Conservation (phyloP, 1,140 invertebrate genomes). For the Leptoteleia sp. region DNA sequence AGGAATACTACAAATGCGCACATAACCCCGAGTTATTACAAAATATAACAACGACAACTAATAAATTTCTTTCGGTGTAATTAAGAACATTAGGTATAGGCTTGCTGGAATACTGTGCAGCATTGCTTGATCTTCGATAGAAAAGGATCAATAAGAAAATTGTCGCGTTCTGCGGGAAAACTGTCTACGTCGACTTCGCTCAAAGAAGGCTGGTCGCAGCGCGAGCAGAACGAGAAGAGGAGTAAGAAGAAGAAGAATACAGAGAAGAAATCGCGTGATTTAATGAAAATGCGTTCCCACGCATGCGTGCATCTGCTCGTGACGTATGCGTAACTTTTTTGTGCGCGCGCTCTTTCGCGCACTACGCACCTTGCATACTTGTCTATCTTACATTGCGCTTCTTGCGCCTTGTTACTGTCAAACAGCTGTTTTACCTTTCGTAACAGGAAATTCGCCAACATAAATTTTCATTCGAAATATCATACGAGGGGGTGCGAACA, state of each 20-base stretch:
- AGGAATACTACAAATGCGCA: no score
- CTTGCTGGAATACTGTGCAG: no score
- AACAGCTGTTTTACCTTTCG: conserved; percentile 57
- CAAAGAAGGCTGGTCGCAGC: conserved; percentile 5
- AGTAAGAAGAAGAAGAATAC: conserved; percentile 18
- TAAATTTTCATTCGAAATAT: conserved; percentile 43
- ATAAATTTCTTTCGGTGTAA: no score
- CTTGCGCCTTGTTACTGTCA: conserved; percentile 62
- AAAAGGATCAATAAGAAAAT: conserved; percentile 16
- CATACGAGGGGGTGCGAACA: conserved; percentile 6
- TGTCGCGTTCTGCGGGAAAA: conserved; percentile 13
- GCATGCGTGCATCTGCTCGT: conserved; percentile 62
- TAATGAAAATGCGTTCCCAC: conserved; percentile 67
- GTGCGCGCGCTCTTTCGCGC: conserved; percentile 30
- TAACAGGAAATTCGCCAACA: conserved; percentile 46
- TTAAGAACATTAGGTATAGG: no score
- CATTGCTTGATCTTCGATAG: background rate
- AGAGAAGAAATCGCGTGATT: conserved; percentile 58
- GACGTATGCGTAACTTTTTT: conserved; percentile 60
- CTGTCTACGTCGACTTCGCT: background rate
- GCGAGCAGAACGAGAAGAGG: conserved; percentile 21
- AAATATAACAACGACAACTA: no score
- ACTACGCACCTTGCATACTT: conserved; percentile 62
- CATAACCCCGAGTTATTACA: no score
- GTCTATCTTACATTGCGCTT: conserved; percentile 58